These are phyloP conservation scores for Junonia oenone DNA, from an alignment of 2,888 invertebrate genomes.

Conservation along the genomic window DNA sequence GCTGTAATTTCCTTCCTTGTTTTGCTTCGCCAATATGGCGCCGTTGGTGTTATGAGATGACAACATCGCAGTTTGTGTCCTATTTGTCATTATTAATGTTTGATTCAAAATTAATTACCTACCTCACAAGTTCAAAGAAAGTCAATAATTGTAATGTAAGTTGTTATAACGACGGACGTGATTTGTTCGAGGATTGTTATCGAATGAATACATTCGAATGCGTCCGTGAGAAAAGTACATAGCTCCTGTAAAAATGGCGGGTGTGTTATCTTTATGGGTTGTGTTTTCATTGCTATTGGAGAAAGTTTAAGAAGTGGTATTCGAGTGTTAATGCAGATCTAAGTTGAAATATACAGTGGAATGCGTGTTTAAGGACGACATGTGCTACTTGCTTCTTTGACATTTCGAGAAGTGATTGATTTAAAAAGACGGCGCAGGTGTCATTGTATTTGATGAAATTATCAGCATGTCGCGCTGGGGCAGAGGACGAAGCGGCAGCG, in stretches of 20 bases:
- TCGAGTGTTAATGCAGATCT: slow-evolving; percentile 39
- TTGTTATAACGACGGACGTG: slow-evolving; percentile 42
- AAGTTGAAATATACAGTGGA: slow-evolving; percentile 33
- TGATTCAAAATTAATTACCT: slow-evolving; percentile 53
- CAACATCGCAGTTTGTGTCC: slow-evolving; percentile 78
- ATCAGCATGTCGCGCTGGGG: slow-evolving; percentile 82
- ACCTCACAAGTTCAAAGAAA: slow-evolving; percentile 66
- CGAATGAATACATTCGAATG: slow-evolving; percentile 42
- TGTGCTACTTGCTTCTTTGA: slow-evolving; percentile 56
- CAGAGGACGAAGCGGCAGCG: slow-evolving; percentile 80
- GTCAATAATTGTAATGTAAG: slow-evolving; percentile 47
- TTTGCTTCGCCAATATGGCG: slow-evolving; percentile 73
- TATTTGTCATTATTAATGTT: slow-evolving; percentile 62
- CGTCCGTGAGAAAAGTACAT: slow-evolving; percentile 63
- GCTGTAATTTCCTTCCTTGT: slow-evolving; percentile 34
- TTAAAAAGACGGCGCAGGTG: slow-evolving; percentile 55
- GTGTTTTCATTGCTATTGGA: slow-evolving; percentile 69
- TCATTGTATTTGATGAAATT: slow-evolving; percentile 75
- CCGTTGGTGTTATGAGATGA: slow-evolving; percentile 77
- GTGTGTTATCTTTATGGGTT: slow-evolving; percentile 75
- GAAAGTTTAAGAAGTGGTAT: slow-evolving; percentile 50
- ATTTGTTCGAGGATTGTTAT: slow-evolving; percentile 34
- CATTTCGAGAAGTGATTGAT: slow-evolving; percentile 54
- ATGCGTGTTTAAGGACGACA: slow-evolving; percentile 42
- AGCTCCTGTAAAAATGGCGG: slow-evolving; percentile 77